Base-by-base conservation (phyloP, 2,888 invertebrate genomes). In the Creontiades dilutus region DNA sequence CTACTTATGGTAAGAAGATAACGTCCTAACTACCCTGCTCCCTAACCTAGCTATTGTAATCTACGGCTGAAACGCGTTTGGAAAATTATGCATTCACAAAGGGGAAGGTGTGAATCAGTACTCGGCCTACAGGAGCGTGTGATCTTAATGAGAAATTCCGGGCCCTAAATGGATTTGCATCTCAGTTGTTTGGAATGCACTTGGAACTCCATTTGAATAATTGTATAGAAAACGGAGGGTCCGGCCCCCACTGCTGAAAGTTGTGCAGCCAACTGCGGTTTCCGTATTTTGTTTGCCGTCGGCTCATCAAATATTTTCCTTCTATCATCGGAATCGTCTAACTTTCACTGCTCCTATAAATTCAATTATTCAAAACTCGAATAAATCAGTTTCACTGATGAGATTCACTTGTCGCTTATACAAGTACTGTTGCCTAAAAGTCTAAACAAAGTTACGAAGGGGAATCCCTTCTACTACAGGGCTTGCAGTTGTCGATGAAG, bases 141-240 rank as follows among this genome's bases (percentile, higher is more conserved):
- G 88, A 88, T 88, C 88, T 80, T 88, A 80, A 88, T 88, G 88
- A 80, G 88, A 88, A 88, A 88, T 88, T 88, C 88, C 88, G 88
- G 88, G 46, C 78, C 11, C 48, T 75, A 86, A 86, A 78, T 88
- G 88, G 80, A 88, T 88, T 88, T 88, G 88, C 88, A 88, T 88
- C 88, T 76, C 28, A n/a, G 75, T 75, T 86, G 86, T 86, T 86
- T 86, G 76, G 86, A 86, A 86, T 86, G 86, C 86, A 86, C 86
- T 86, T 75, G 75, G 47, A 86, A 46, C 86, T 75, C n/a, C 86
- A 86, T 86, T 86, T 86, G 75, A 61, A 86, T 86, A 86, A 86
- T 81, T 81, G 47, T 68, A 68, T 68, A 68, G 61, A 46, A 68
- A 86, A 68, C 37, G 81, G 23, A 48, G 23, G 81, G 81, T 46